Base-by-base conservation (phyloP, 2,113 vertebrate genomes). In the Varanus salvator region DNA sequence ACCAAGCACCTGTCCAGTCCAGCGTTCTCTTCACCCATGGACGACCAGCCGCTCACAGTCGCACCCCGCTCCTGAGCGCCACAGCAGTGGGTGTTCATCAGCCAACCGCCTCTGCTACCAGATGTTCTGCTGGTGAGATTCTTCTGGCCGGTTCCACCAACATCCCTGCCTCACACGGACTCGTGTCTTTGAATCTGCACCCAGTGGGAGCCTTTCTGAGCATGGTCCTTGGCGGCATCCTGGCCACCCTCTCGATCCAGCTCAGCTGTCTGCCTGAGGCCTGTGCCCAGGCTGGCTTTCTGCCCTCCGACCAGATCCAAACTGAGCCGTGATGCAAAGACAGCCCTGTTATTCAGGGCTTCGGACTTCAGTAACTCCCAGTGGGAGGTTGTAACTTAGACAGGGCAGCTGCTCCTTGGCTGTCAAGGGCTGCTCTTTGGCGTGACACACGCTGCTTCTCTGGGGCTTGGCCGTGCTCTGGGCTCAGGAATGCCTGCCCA, bases 351-450 rank as follows among this genome's bases (percentile, higher is more conserved):
- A 69, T 60, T 78, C n/a, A 54, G n/a, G 27, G 48, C 76, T 29
- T 78, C 78, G 64, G 34, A 66, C 31, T 8, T 54, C 29, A 75
- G 69, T 21, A 21, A 6, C 64, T 90, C 84, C 76, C 89, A n/a
- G 2, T 11, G 85, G 68, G 9, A 66, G 52, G 75, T 31, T 4
- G 60, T 71, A 60, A 72, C 3, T 1, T 66, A 81, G 66, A 69
- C 87, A 5, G 0, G 34, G 64, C 84, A 86, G 89, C 84, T 86
- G 89, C 38, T 90, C 84, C n/a, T 66, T 66, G 60, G 72, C 84
- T 57, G 38, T 57, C 60, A 21, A 60, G 29, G 52, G 38, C n/a
- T 21, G 48, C 68, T n/a, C 52, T 8, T 80, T n/a, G 31, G 52
- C n/a, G 34, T n/a, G 31, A 14, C 6, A 25, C 54, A 83, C 84